These are phyloP conservation scores for Macrosoma leucophasiata DNA, from an alignment of 2,888 invertebrate species.

Conservation along the genomic window DNA sequence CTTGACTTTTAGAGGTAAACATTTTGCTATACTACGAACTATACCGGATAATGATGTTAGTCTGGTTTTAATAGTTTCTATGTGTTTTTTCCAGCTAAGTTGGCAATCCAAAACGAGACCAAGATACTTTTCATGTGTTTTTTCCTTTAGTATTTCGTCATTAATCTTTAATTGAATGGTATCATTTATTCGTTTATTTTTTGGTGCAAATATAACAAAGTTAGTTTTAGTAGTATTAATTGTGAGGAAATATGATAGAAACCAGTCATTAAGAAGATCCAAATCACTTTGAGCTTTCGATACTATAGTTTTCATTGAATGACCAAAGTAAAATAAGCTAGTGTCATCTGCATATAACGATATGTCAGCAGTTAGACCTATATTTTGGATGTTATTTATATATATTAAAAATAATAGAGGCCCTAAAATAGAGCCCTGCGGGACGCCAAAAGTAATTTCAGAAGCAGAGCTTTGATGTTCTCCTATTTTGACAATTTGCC, in stretches of 20 bases:
- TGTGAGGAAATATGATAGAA: slow-evolving; percentile 17
- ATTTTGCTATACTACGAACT: too few relatives aligned
- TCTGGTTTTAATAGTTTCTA: too few relatives aligned
- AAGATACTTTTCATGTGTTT: too few relatives aligned
- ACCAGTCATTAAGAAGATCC: slow-evolving; percentile 15
- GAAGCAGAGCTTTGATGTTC: background rate
- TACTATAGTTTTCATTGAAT: slow-evolving; percentile 7
- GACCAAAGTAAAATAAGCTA: slow-evolving; percentile 20
- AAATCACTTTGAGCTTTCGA: slow-evolving; percentile 16
- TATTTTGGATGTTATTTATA: slow-evolving; percentile 12
- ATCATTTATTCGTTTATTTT: too few relatives aligned
- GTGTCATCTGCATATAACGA: slow-evolving; percentile 22
- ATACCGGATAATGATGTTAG: too few relatives aligned
- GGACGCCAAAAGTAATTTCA: background rate
- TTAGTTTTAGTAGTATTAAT: slow-evolving; percentile 19
- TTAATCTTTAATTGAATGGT: too few relatives aligned
- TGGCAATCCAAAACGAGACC: too few relatives aligned
- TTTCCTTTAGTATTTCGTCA: too few relatives aligned
- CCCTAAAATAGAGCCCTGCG: background rate
- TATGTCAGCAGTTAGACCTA: slow-evolving; percentile 12
- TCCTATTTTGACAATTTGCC: slow-evolving; percentile 4
- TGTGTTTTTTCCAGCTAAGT: too few relatives aligned
- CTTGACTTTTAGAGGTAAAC: too few relatives aligned
- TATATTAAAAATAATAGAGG: slow-evolving; percentile 16
- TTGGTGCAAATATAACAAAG: slow-evolving; percentile 6